phyloP scores from a whole-genome alignment of 2,888 invertebrate species.

The Pachycephus smyrnensis region DNA sequence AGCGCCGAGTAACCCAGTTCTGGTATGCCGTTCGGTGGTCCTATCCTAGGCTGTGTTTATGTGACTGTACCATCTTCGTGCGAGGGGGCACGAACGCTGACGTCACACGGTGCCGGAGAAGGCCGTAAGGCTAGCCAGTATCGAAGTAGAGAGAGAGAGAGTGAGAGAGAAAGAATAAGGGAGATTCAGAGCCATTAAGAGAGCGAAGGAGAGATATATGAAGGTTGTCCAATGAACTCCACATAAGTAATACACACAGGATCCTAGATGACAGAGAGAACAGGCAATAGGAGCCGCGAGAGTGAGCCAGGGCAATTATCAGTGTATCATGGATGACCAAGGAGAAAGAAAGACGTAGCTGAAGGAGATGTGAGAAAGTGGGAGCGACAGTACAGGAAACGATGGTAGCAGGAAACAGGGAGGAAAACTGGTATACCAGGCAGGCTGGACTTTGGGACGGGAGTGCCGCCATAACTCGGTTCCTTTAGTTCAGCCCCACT shows the following conservation, averaged over 20 bases:
- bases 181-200: not conserved
- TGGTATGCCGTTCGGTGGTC: conserved; percentile 14
- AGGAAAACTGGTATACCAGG: not conserved
- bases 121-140: not conserved
- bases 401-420: not conserved
- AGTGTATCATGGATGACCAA: not conserved
- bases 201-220: not conserved
- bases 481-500: not conserved
- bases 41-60: conserved; percentile 17
- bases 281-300: not conserved
- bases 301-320: not conserved
- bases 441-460: not conserved
- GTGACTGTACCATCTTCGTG: conserved; percentile 23
- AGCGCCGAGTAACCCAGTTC: conserved; percentile 22
- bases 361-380: conserved; percentile 1
- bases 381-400: conserved; percentile 1
- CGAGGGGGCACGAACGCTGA: conserved; percentile 20
- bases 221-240: not conserved
- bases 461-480: conserved; percentile 1
- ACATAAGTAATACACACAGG: not conserved
- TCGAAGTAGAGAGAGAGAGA: not conserved
- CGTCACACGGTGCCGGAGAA: conserved; percentile 10
- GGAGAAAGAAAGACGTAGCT: not conserved
- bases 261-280: not conserved
- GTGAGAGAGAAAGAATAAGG: not conserved